Evolutionary conservation across 1,140 invertebrate genomes (phyloP), one percentile per base, ranked within the genome.

Genomic region (Drosophila sulfurigaster): DNA sequence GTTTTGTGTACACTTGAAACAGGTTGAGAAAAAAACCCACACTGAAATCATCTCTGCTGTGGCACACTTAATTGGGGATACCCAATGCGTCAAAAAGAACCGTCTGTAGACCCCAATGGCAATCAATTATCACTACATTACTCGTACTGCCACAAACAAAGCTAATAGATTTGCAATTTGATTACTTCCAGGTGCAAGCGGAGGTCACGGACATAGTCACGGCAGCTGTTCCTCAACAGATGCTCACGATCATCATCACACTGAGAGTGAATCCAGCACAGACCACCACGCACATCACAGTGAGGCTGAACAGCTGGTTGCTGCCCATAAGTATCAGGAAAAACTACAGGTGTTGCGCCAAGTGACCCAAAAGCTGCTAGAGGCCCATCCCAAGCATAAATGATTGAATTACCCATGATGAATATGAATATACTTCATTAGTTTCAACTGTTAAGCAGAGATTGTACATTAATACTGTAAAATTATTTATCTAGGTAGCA

Each of bases 261-360:
- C 15, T 1, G 45, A 52, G 8, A 11, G 28, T 0, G 64, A 63
- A 2, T 4, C 38, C 11, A 13, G 4, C 11, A 6, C 28, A 25
- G 75, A 51, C 15, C 49, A 49, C 4, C 43, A 79, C 5, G 2
- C 38, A 1, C 75, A 87, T 52, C 78, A 81, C 15, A 69, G 63
- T 32, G 77, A 88, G 8, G 80, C 77, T 8, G 81, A 85, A 38
- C 75, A 85, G 51, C 35, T 79, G 41, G 58, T 52, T 35, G 65
- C 67, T 6, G 75, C 88, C n/a, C 81, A 90, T 32, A 76, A 89
- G 28, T 89, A 89, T 32, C 81, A 89, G 48, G 75, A 90, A 59
- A 82, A 89, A 46, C 43, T 89, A 13, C 81, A 89, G 35, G 45
- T 89, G 15, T 54, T 89, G 48, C 75, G 86, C 8, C 85, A 89